phyloP scores from a whole-genome alignment of 2,888 invertebrate genomes.

The Tachystola acroxantha region DNA sequence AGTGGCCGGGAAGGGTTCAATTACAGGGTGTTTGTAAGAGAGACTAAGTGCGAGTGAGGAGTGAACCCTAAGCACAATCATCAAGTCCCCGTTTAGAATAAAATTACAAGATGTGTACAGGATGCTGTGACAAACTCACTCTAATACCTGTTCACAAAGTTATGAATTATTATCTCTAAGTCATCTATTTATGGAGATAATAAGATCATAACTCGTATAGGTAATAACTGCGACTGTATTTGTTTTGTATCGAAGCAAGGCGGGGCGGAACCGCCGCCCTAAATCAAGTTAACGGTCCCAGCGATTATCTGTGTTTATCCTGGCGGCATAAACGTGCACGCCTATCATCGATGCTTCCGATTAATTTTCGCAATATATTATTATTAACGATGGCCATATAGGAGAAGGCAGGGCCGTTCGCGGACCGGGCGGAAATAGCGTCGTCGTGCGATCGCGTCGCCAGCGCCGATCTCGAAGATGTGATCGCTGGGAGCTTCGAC shows the following conservation, averaged over 20 bases:
- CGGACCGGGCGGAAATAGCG: slow-evolving; percentile 38
- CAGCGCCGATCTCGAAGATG: slow-evolving; percentile 45
- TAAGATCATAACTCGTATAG: slow-evolving; percentile 3
- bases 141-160: not conserved
- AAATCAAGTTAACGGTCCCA: slow-evolving; percentile 51
- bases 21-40: slow-evolving; percentile 42
- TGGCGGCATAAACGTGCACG: slow-evolving; percentile 50
- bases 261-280: slow-evolving; percentile 43
- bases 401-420: slow-evolving; percentile 24
- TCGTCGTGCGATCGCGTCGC: slow-evolving; percentile 42
- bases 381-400: slow-evolving; percentile 42
- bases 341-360: slow-evolving; percentile 58
- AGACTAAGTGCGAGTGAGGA: slow-evolving; percentile 28
- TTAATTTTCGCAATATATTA: slow-evolving; percentile 49
- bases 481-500: slow-evolving; percentile 48
- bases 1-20: slow-evolving; percentile 35
- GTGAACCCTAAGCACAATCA: slow-evolving; percentile 30
- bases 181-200: slow-evolving; percentile 8
- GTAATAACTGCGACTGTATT: slow-evolving; percentile 12
- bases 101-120: slow-evolving; percentile 20
- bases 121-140: slow-evolving; percentile 16
- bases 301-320: slow-evolving; percentile 57
- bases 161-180: slow-evolving; percentile 2
- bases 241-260: slow-evolving; percentile 14
- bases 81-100: slow-evolving; percentile 31